phyloP scores from a whole-genome alignment of 2,797 vertebrate species.

The Coranthus polyacanthus region DNA sequence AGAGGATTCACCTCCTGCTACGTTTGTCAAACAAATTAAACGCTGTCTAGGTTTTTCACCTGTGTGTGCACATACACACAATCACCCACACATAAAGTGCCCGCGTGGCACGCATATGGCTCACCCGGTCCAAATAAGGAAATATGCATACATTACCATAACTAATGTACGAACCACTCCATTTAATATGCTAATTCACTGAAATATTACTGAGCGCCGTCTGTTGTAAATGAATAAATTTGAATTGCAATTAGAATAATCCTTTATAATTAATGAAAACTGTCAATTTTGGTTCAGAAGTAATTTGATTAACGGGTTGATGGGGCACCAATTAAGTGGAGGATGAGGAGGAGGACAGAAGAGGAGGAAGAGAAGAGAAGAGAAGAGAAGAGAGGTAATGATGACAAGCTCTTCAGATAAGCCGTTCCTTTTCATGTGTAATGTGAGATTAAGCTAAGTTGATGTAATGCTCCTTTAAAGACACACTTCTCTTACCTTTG shows the following conservation, averaged over 20 bases:
- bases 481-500: slow-evolving; percentile 63
- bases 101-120: slow-evolving; percentile 71
- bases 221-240: slow-evolving; percentile 99
- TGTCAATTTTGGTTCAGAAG: slow-evolving; percentile 99
- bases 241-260: slow-evolving; percentile 99
- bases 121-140: slow-evolving; percentile 91
- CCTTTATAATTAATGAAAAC: slow-evolving; percentile 99
- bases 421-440: slow-evolving; percentile 86
- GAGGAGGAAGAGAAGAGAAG: slow-evolving; percentile 68
- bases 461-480: slow-evolving; percentile 89
- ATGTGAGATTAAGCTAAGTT: slow-evolving; percentile 85
- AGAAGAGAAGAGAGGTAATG: slow-evolving; percentile 84
- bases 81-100: slow-evolving; percentile 52
- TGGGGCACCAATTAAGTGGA: slow-evolving; percentile 90
- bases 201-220: slow-evolving; percentile 99
- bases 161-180: slow-evolving; percentile 97
- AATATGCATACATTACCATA: slow-evolving; percentile 98
- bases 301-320: slow-evolving; percentile 99
- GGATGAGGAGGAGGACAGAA: slow-evolving; percentile 62
- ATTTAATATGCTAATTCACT: slow-evolving; percentile 99
- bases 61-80: slow-evolving; percentile 79
- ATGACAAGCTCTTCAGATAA: slow-evolving; percentile 83
- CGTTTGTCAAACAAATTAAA: slow-evolving; percentile 99
- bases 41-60: slow-evolving; percentile 93
- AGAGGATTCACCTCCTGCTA: slow-evolving; percentile 88